phyloP scores from a whole-genome alignment of 2,888 invertebrate species.

The Trypoxylon attenuatum region DNA sequence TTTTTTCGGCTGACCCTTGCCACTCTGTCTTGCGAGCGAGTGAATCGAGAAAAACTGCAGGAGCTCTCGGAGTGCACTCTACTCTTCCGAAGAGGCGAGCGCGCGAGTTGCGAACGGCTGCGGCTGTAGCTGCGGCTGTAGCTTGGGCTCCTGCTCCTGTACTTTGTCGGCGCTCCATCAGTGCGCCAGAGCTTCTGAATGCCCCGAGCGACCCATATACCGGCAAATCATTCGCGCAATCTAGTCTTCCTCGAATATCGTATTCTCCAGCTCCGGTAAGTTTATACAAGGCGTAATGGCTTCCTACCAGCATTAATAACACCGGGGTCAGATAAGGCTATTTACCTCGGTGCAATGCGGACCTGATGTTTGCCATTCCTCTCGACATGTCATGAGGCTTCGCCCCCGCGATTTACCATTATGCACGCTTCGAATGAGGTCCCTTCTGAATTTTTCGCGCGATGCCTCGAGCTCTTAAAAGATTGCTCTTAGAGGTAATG shows the following conservation, averaged over 20 bases:
- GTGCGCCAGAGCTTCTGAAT: background rate
- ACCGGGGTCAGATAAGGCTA: too few species aligned
- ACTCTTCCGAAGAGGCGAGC: background rate
- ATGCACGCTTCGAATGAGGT: too few species aligned
- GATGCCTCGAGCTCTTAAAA: too few species aligned
- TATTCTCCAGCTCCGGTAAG: background rate
- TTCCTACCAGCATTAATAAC: background rate
- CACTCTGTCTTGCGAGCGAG: background rate
- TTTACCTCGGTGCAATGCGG: background rate
- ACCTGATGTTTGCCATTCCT: background rate
- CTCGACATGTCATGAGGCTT: background rate
- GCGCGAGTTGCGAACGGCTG: background rate
- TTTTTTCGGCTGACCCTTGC: background rate
- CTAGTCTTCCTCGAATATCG: background rate
- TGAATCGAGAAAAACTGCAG: background rate
- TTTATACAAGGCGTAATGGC: background rate
- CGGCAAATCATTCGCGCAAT: background rate
- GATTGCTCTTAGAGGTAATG: too few species aligned
- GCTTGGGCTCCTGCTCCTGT: background rate
- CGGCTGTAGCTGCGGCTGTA: too few species aligned
- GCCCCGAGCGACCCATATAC: background rate
- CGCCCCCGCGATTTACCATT: too few species aligned
- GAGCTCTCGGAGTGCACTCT: background rate
- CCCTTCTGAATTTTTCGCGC: too few species aligned
- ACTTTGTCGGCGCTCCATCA: conserved; percentile 20